A percentile compares a stretch with the other conserved stretches of the same genome.
Evolutionary conservation across 2,113 vertebrate genomes (phyloP).

Genomic region (Prinia subflava): DNA sequence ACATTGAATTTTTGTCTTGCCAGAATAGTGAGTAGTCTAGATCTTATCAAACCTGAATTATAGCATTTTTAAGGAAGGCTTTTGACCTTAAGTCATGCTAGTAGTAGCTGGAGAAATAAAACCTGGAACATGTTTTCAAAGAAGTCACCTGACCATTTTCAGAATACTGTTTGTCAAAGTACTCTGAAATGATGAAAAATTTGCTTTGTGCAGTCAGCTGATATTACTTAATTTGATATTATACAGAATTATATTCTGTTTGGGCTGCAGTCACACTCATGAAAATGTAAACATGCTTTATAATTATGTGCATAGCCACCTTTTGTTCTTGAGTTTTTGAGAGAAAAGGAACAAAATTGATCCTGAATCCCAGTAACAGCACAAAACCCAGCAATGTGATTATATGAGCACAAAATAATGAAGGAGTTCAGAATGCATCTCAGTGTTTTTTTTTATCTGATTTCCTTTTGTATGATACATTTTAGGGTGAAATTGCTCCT

Average conservation of each 20-base stretch:
- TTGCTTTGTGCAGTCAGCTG: not conserved
- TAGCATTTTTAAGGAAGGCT: not conserved
- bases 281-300: not conserved
- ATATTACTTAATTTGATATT: not conserved
- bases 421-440: not conserved
- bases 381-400: not conserved
- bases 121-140: not conserved
- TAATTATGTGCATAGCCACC: not conserved
- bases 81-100: not conserved
- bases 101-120: not conserved
- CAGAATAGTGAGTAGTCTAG: not conserved
- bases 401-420: not conserved
- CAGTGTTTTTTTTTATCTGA: not conserved
- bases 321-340: not conserved
- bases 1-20: not conserved
- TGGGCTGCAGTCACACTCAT: not conserved
- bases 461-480: not conserved
- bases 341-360: not conserved
- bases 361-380: not conserved
- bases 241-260: not conserved
- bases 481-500: not conserved
- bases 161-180: not conserved
- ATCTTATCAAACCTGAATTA: conserved; percentile 11
- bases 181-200: not conserved
- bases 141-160: not conserved